Evolutionary conservation across 1,140 invertebrate species (phyloP).

Genomic region (Eumaeus atala): DNA sequence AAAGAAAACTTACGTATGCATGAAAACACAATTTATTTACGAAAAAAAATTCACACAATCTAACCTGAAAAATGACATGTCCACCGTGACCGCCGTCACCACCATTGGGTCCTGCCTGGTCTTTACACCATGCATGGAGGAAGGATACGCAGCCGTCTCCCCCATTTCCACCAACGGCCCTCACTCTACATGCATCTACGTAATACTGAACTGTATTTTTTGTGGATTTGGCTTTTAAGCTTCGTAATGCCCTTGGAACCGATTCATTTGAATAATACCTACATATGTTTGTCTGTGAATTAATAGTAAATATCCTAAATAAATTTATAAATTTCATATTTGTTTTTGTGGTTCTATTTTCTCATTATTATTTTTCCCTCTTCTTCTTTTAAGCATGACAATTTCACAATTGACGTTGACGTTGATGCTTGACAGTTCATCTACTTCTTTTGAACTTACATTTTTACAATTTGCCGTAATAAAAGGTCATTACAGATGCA

Average conservation of each 20-base stretch:
- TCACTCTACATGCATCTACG: slow-evolving; percentile 79
- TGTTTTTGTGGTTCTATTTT: slow-evolving; percentile 9
- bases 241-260: slow-evolving; percentile 48
- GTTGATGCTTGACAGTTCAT: no score
- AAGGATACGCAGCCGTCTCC: slow-evolving; percentile 95
- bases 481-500: no score
- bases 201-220: slow-evolving; percentile 75
- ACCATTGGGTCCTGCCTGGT: slow-evolving; percentile 94
- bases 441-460: no score
- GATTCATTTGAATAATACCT: slow-evolving; percentile 35
- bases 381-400: neutral
- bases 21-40: no score
- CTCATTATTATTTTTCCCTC: slow-evolving; percentile 2
- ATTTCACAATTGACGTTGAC: no score
- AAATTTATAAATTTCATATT: slow-evolving; percentile 42
- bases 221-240: slow-evolving; percentile 56
- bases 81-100: slow-evolving; percentile 98
- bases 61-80: slow-evolving; percentile 88
- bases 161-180: slow-evolving; percentile 87
- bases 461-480: no score
- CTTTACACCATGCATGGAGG: slow-evolving; percentile 82
- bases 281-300: slow-evolving; percentile 17
- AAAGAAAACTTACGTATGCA: no score
- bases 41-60: no score
- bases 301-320: slow-evolving; percentile 30